Evolutionary conservation across 2,797 vertebrate genomes (phyloP), one percentile per base, ranked within the genome.

Genomic region (Lophius americanus): DNA sequence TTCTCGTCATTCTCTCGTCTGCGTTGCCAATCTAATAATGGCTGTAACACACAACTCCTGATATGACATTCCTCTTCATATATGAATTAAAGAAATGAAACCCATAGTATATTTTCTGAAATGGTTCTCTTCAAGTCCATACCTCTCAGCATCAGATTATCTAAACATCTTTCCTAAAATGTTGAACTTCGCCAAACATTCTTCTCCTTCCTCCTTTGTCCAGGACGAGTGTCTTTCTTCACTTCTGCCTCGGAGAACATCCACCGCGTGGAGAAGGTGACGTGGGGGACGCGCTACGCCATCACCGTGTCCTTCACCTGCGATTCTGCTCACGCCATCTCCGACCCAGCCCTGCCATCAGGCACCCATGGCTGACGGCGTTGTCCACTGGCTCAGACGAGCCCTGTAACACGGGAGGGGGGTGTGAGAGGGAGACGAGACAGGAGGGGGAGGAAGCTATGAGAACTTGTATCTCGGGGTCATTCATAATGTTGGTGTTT

Each of bases 281-380:
- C 11, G 1, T 97, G 96, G 97, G 97, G 97, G 60, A 96, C 96
- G 2, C 95, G 96, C 52, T 98, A 93, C 0, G 96, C 97, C 87
- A 92, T 98, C 92, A 98, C 96, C 10, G 97, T 98, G 75, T 98
- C 97, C 85, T 99, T 99, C 89, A 97, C 94, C 14, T 99, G 98
- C 53, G 94, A 98, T 91, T 96, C 96, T 0, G 90, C 91, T 59
- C 94, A 96, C 2, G 86, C 88, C 87, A 98, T 99, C 32, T 66
- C 68, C 0, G 96, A 99, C 88, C 98, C 97, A 0, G 51, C 79
- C 0, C 76, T 96, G 85, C 83, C 44, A 0, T 93, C 88, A 85
- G 62, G 56, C 57, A 13, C 68, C 69, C 52, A 6, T 1, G 51
- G 65, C 52, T 42, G 68, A 49, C 2, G 7, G 8, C 33, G 41